Base-by-base conservation (phyloP, 2,888 invertebrate species). In the Ectemnius lituratus region DNA sequence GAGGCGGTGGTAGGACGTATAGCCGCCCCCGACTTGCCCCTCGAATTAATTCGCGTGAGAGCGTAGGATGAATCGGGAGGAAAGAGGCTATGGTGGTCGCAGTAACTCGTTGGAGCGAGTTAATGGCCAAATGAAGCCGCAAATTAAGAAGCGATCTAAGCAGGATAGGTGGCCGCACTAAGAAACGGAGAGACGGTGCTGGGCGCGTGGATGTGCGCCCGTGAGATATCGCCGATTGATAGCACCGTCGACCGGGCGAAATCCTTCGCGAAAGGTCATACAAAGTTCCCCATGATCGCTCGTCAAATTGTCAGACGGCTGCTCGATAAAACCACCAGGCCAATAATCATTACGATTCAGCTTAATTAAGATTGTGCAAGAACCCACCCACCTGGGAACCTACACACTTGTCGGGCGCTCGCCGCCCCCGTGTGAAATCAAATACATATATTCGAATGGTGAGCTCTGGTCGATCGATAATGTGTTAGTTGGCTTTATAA, bases 241-340 rank as follows among this genome's bases (percentile, higher is more conserved):
- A 52, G 52, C 2, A 52, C 4, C 75, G 72, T 14, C 52, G 14
- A 14, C 11, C 11, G 52, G 52, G 52, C 16, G 52, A 52, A 52
- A 52, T 13, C 52, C 14, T 52, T 71, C 79, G 68, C 79, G 81
- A 85, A 85, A 85, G 85, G 85, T 85, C 84, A 87, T 6, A 37
- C 6, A 6, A 8, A 37, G 85, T 83, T 86, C 86, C 81, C 84
- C 83, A 83, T 84, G 83, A 85, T 85, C 85, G 79, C 78, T 74
- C 84, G 80, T 83, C 83, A 85, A 83, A 84, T 84, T 79, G 79
- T 83, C 79, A 82, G 84, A 81, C 79, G 81, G 83, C n/a, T 14
- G 16, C 52, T 14, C 16, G 52, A 52, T 52, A 52, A 52, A 52
- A 14, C 52, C 52, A 52, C 52, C 52, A 16, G 6, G 52, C 52